Evolutionary conservation across 1,140 invertebrate genomes (phyloP), one percentile per base, ranked within the genome.

Genomic region (Drosophila yakuba): DNA sequence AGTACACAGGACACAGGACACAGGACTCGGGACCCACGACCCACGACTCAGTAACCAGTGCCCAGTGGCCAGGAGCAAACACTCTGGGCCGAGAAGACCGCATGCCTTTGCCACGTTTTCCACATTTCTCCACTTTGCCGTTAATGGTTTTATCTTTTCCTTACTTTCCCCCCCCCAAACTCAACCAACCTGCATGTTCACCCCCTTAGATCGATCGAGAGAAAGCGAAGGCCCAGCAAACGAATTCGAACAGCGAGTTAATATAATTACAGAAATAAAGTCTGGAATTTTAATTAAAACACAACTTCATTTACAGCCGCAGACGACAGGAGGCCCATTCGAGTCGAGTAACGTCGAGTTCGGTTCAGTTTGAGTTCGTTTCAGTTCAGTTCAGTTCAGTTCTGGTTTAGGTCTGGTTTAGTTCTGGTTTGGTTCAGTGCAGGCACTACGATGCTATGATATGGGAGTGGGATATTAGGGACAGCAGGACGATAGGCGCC

Each of bases 191-290:
- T 20, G 61, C 14, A 14, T n/a, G 32, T 7, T 6, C 10, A 15
- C 38, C 48, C 52, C 52, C 64, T 48, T 48, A 82, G 75, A 88
- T 82, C 83, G 83, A 86, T 86, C 83, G 83, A 79, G 71, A 39
- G 43, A 35, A 60, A 43, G 47, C 45, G 17, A 28, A 38, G 41
- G 35, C 41, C 17, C 28, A 36, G 47, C 47, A 50, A 67, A 57
- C 80, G 66, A 77, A 83, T 86, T 86, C 83, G 80, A 82, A 81
- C 73, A 83, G 82, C 72, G 82, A 90, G 79, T 90, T 90, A 90
- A 90, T 90, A 88, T 90, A 90, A 90, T 90, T 90, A 90, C 82
- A 90, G 88, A 90, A 86, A 90, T 90, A 90, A 91, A 90, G 82
- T 90, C 86, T 90, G 86, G 86, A 90, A 91, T 90, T 90, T 90